Conservation (phyloP, 2,113 vertebrate species). For the Albula goreensis region DNA sequence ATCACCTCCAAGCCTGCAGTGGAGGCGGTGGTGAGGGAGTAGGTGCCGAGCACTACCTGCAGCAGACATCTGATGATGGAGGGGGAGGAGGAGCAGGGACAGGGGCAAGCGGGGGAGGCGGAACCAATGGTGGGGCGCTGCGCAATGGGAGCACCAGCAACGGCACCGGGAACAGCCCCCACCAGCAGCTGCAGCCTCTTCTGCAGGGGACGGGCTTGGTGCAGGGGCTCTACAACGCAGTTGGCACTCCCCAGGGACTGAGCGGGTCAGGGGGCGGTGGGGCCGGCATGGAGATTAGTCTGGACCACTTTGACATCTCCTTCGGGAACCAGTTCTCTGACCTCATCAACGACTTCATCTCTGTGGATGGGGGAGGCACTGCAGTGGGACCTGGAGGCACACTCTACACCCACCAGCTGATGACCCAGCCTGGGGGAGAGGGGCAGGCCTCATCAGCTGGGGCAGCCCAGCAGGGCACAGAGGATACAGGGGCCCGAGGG, state of each 20-base stretch:
- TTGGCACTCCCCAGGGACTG: constrained; percentile 80
- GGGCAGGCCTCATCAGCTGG: constrained; percentile 67
- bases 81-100: constrained; percentile 42
- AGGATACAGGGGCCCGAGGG: constrained; percentile 71
- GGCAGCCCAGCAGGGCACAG: constrained; percentile 60
- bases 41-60: constrained; percentile 86
- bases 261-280: constrained; percentile 66
- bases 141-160: constrained; percentile 77
- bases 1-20: constrained; percentile 77
- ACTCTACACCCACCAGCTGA: constrained; percentile 82
- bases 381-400: constrained; percentile 55
- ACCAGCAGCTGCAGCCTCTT: constrained; percentile 66
- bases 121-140: constrained; percentile 54
- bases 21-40: constrained; percentile 62
- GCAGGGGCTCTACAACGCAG: constrained; percentile 82
- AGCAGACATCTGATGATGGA: constrained; percentile 59
- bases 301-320: constrained; percentile 97
- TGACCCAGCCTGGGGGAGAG: constrained; percentile 64
- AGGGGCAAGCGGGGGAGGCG: constrained; percentile 31
- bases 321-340: constrained; percentile 98
- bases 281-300: constrained; percentile 86
- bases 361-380: constrained; percentile 84
- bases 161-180: constrained; percentile 50
- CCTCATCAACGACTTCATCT: constrained; percentile 98
- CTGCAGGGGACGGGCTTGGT: constrained; percentile 81